A percentile compares a stretch with the other conserved stretches of the same genome.
phyloP scores from a whole-genome alignment of 2,797 vertebrate genomes.

The Epinephelus coioides region DNA sequence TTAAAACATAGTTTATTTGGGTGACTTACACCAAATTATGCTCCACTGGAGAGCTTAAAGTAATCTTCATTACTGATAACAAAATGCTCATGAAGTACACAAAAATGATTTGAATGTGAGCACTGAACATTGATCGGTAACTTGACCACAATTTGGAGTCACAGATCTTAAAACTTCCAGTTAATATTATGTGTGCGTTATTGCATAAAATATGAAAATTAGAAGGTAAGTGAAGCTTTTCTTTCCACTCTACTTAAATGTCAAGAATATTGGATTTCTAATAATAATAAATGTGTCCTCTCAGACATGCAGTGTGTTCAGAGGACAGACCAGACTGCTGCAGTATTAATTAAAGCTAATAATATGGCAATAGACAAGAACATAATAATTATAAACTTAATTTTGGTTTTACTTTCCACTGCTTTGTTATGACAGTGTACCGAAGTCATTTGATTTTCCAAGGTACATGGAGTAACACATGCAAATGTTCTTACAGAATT shows the following conservation, averaged over 20 bases:
- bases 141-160: neutral
- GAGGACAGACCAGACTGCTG: neutral
- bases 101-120: neutral
- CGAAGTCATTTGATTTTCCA: conserved; percentile 18
- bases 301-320: conserved; percentile 6
- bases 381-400: neutral
- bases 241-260: conserved; percentile 12
- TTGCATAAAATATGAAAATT: neutral
- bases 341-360: conserved; percentile 14
- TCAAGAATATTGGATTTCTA: conserved; percentile 3
- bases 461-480: neutral
- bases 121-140: neutral
- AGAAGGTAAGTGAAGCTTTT: neutral
- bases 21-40: neutral
- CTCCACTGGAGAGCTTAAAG: neutral
- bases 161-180: neutral
- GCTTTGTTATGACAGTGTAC: neutral
- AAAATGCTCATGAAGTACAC: neutral
- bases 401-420: conserved; percentile 7
- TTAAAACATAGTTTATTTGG: neutral
- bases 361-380: conserved; percentile 10
- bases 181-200: neutral
- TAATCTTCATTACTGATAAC: conserved; percentile 4
- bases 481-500: neutral
- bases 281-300: neutral